Conservation (phyloP, 1,140 invertebrate genomes). For the Adelges cooleyi region DNA sequence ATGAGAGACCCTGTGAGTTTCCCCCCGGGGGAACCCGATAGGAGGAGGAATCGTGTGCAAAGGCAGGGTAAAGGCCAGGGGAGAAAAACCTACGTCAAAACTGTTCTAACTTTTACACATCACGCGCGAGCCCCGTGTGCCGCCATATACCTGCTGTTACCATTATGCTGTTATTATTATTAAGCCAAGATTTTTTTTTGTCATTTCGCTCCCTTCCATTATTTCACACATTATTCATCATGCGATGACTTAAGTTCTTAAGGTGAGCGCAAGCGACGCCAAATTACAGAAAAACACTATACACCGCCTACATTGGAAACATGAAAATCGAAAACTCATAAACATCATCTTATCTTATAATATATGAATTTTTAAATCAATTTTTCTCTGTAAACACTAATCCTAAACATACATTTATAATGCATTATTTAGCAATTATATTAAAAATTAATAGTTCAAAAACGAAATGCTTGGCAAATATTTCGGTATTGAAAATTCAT, state of each 20-base stretch:
- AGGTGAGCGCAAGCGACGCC: too few relatives aligned
- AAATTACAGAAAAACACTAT: too few relatives aligned
- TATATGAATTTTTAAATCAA: too few relatives aligned
- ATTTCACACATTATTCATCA: slow-evolving; percentile 3
- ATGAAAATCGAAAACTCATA: too few relatives aligned
- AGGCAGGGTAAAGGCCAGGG: background rate
- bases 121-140: background rate
- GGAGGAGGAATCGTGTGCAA: background rate
- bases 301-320: too few relatives aligned
- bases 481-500: too few relatives aligned
- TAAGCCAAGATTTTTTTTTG: slow-evolving; percentile 4
- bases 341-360: too few relatives aligned
- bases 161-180: slow-evolving; percentile 8
- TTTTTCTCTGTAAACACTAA: too few relatives aligned
- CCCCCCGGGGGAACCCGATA: slow-evolving; percentile 3
- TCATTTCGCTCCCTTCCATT: background rate
- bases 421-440: too few relatives aligned
- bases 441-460: too few relatives aligned
- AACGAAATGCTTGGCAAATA: too few relatives aligned
- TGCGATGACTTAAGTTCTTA: background rate
- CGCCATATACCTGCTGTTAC: background rate
- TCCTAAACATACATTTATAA: too few relatives aligned
- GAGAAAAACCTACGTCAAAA: slow-evolving; percentile 12
- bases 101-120: slow-evolving; percentile 11
- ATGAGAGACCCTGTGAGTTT: slow-evolving; percentile 12